Base-by-base conservation (phyloP, 2,888 invertebrate genomes). In the Punctoribates punctum region DNA sequence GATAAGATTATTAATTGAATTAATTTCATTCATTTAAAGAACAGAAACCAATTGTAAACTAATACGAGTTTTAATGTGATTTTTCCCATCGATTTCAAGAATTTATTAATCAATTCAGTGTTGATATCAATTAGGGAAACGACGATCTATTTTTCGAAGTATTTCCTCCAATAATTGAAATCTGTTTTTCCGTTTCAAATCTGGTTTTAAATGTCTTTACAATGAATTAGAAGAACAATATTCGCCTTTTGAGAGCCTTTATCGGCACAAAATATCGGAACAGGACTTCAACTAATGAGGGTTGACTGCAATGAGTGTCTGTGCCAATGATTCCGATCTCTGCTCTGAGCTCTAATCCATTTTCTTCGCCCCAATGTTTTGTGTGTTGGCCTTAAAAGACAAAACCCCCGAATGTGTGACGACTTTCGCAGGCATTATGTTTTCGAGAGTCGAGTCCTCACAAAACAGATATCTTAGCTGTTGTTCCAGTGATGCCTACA, bases 1-100 rank as follows among this genome's bases (percentile, higher is more conserved):
- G 54, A 54, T 54, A 54, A 54, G 54, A 54, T 54, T 54, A 54
- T 5, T 54, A 54, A 54, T 54, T 54, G 20, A n/a, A 54, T 54
- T 20, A 54, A 54, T 17, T 48, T 48, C n/a, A 48, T 34, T 34
- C 34, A 34, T 34, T 34, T 3, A 34, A 8, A 34, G 34, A 8
- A 34, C n/a, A 48, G 4, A 17, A 48, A 48, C 3, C n/a, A 3
- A 48, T 17, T 48, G 48, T 3, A 48, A 17, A 17, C 48, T 13
- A 17, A 34, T 48, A 13, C 48, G 48, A 48, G 48, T 48, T 13
- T 42, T 34, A 48, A 48, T 48, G 13, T 48, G 48, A 48, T 48
- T 48, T n/a, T 34, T 34, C 34, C 34, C 34, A 34, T 34, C 8
- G 34, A 34, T 34, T 34, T 34, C 4, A 8, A 34, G 8, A 34